phyloP scores from a whole-genome alignment of 2,888 invertebrate species.

The Drosophila prolongata region DNA sequence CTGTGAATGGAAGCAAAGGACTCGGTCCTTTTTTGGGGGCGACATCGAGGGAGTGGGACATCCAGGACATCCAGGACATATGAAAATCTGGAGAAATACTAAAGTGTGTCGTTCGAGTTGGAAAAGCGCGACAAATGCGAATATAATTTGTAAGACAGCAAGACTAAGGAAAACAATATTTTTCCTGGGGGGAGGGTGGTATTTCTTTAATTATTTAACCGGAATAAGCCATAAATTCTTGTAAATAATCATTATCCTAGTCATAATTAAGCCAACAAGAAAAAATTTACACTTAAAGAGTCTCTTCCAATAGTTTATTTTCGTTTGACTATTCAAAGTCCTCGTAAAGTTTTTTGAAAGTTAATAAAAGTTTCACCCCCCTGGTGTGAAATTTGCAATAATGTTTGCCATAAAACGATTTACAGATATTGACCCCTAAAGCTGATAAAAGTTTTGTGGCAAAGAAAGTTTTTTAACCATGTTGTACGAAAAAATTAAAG shows the following conservation, averaged over 20 bases:
- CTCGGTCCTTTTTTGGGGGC: slow-evolving; percentile 13
- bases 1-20: slow-evolving; percentile 26
- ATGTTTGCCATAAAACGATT: slow-evolving; percentile 61
- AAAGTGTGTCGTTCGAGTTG: slow-evolving; percentile 32
- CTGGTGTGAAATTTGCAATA: slow-evolving; percentile 54
- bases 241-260: neutral
- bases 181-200: slow-evolving; percentile 12
- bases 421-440: slow-evolving; percentile 49
- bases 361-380: neutral
- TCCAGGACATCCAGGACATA: slow-evolving; percentile 24
- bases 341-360: neutral
- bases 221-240: slow-evolving; percentile 54
- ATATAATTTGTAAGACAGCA: slow-evolving; percentile 50
- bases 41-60: neutral
- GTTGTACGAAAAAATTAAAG: too few relatives aligned
- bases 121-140: slow-evolving; percentile 69
- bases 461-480: neutral
- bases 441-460: neutral
- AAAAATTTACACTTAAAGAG: neutral
- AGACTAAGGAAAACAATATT: slow-evolving; percentile 3
- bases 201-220: slow-evolving; percentile 57
- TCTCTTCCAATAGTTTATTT: neutral
- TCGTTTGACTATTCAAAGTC: neutral
- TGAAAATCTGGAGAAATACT: slow-evolving; percentile 60
- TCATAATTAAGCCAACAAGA: neutral